Base-by-base conservation (phyloP, 2,797 vertebrate genomes). In the Cossypha heuglini region DNA sequence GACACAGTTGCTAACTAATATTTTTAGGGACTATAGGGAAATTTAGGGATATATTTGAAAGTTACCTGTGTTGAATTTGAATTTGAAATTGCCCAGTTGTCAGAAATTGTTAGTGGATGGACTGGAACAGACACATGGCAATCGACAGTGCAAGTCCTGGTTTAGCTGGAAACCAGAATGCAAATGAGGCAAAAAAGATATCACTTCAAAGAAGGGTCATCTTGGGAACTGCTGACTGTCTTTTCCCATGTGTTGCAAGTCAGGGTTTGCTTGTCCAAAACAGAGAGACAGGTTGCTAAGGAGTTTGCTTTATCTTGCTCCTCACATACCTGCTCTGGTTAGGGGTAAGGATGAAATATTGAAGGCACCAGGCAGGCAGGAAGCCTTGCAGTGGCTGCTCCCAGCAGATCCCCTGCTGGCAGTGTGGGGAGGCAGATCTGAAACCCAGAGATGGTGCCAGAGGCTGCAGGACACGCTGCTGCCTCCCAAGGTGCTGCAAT, bases 261-360 rank as follows among this genome's bases (percentile, higher is more conserved):
- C 49, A 49, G 51, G 35, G 9, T 21, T 82, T 77, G 9, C 74
- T 88, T 29, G 31, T 85, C 78, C 63, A 67, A 59, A 86, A 75
- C 64, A 58, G 72, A 81, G n/a, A 91, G 54, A 42, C 35, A 52
- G 17, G 22, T 69, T 82, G 63, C 54, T 93, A 59, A 73, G 35
- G 35, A 71, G 76, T 75, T 84, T 37, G 15, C 28, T 89, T 77
- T 69, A 16, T 64, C 83, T 94, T 91, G 40, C 43, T 93, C 43
- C 85, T 92, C 59, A 64, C 2, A 3, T 61, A 52, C 52, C 42
- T 63, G 26, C 43, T 67, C 67, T 59, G 54, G 74, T 46, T 88
- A 59, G 29, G 38, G 46, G 40, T 31, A 49, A 49, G 55, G 84
- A 96, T 90, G 57, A 93, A 91, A 93, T 93, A 94, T 91, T 96